Percentiles rank a stretch among this genome's conserved stretches.
Conservation (phyloP, 1,140 invertebrate species). For the Berghia stephanieae region DNA sequence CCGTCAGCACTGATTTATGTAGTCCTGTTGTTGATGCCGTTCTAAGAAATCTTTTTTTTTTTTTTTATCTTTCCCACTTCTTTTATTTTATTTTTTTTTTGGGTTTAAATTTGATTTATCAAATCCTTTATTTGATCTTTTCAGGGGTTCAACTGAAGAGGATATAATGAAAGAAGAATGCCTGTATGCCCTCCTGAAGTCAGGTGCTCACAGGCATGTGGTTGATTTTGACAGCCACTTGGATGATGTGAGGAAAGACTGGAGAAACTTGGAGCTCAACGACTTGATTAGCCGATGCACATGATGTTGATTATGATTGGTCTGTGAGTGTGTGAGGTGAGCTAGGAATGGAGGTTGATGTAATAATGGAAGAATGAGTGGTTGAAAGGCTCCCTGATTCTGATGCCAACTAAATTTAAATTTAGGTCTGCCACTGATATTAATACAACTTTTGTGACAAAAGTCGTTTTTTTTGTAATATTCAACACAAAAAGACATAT, state of each 20-base stretch:
- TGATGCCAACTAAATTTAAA: no score
- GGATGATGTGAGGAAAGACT: constrained; percentile 57
- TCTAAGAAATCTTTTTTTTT: no score
- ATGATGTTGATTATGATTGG: no score
- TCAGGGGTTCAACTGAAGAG: constrained; percentile 51
- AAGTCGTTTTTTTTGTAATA: no score
- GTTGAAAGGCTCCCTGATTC: no score
- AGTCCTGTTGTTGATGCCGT: not conserved
- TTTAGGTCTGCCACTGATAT: no score
- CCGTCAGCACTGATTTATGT: no score
- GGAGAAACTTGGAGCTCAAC: constrained; percentile 51
- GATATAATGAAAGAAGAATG: constrained; percentile 44
- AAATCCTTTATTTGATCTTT: constrained; percentile 30
- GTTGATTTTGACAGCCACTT: constrained; percentile 60
- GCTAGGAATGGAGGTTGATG: no score
- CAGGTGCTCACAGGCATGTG: constrained; percentile 49
- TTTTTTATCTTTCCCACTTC: not conserved
- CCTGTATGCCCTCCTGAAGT: constrained; percentile 42
- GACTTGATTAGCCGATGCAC: constrained; percentile 45
- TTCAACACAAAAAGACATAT: no score
- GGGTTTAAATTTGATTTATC: not conserved
- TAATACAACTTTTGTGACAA: no score
- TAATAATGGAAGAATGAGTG: no score
- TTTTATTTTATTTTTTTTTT: not conserved
- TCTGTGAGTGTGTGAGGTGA: no score